Evolutionary conservation across 1,140 invertebrate genomes (phyloP).

Genomic region (Tigriopus japonicus): DNA sequence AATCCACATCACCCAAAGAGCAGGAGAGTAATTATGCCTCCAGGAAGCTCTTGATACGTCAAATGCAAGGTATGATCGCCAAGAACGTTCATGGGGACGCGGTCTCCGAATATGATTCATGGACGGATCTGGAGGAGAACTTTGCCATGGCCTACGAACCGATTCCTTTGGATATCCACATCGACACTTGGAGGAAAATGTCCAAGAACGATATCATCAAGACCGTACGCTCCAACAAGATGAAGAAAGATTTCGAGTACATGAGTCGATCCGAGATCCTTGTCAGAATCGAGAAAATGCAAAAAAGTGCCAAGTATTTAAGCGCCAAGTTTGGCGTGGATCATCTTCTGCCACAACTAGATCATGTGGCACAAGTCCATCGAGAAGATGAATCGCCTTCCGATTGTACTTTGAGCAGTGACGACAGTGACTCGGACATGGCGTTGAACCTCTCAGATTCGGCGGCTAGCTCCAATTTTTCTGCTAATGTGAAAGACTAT

Average conservation of each 20-base stretch:
- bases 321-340: constrained; percentile 13
- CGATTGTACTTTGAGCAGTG: not conserved
- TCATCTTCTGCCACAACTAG: constrained; percentile 1
- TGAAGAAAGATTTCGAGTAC: constrained; percentile 17
- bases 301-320: constrained; percentile 12
- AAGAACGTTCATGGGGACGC: constrained; percentile 1
- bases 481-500: constrained; percentile 16
- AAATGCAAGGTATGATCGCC: constrained; percentile 15
- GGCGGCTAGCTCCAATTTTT: not conserved
- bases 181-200: constrained; percentile 19
- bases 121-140: constrained; percentile 22
- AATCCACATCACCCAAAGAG: constrained; percentile 1
- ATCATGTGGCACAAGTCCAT: not conserved
- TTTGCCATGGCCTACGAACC: constrained; percentile 22
- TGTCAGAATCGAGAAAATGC: not conserved
- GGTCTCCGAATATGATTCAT: constrained; percentile 20
- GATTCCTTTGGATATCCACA: constrained; percentile 18
- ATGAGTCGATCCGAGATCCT: constrained; percentile 6
- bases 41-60: constrained; percentile 19
- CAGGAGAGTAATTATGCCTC: constrained; percentile 20
- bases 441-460: constrained; percentile 15
- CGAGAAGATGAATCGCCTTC: not conserved
- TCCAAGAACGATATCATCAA: constrained; percentile 17
- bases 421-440: constrained; percentile 14
- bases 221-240: constrained; percentile 16